These are phyloP conservation scores for Mus musculus DNA, from an alignment of 2,113 vertebrate species.

Conservation along the genomic window GRCm39 chr9:110784001-110784500, in stretches of 20 bases:
- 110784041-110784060: constrained; percentile 18
- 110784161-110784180: background rate
- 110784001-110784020: background rate
- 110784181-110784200: background rate
- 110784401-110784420: background rate
- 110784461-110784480: background rate
- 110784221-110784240: background rate
- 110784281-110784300: background rate
- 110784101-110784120: background rate
- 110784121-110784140: constrained; percentile 19
- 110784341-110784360: background rate
- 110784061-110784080: background rate
- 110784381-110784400: background rate
- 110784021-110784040: background rate
- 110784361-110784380: background rate
- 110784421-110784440: no score
- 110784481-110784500: no score
- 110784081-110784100: background rate
- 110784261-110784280: background rate
- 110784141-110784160: background rate
- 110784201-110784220: background rate
- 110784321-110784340: background rate
- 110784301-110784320: background rate
- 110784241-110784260: background rate
- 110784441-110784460: background rate